These are phyloP conservation scores for Sphyrna mokarran DNA, from an alignment of 2,113 vertebrate species.

Conservation along the genomic window DNA sequence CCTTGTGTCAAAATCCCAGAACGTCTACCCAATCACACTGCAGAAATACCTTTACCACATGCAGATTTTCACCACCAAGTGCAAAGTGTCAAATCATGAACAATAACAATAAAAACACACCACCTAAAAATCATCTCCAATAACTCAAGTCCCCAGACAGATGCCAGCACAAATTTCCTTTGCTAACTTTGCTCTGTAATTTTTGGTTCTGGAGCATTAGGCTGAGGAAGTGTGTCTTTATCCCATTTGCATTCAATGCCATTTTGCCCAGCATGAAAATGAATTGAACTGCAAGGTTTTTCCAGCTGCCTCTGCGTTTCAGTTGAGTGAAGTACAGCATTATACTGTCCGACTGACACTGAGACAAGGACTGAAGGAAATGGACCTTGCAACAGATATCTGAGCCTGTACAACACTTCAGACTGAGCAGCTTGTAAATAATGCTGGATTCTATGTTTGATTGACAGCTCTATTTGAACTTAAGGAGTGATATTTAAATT, in stretches of 20 bases:
- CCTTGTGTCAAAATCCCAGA: no score
- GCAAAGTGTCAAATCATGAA: no score
- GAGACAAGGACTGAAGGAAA: background rate
- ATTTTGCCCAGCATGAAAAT: background rate
- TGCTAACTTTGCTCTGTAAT: background rate
- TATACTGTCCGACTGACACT: background rate
- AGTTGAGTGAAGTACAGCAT: background rate
- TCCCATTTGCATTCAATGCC: background rate
- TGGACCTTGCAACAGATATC: background rate
- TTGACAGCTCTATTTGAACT: conserved; percentile 16
- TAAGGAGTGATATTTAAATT: background rate
- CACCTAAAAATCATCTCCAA: background rate
- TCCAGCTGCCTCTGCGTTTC: background rate
- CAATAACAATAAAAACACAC: no score
- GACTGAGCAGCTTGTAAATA: background rate
- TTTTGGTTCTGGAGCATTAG: background rate
- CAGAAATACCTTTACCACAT: no score
- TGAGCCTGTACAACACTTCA: background rate
- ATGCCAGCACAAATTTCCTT: background rate
- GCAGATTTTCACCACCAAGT: no score
- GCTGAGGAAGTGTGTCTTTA: background rate
- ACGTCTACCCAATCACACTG: no score
- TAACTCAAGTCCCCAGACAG: background rate
- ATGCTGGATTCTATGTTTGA: background rate
- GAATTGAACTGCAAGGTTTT: background rate